Evolutionary conservation across 2,797 vertebrate species (phyloP), one percentile per base, ranked within the genome.

Genomic region (Eleutherodactylus coqui): DNA sequence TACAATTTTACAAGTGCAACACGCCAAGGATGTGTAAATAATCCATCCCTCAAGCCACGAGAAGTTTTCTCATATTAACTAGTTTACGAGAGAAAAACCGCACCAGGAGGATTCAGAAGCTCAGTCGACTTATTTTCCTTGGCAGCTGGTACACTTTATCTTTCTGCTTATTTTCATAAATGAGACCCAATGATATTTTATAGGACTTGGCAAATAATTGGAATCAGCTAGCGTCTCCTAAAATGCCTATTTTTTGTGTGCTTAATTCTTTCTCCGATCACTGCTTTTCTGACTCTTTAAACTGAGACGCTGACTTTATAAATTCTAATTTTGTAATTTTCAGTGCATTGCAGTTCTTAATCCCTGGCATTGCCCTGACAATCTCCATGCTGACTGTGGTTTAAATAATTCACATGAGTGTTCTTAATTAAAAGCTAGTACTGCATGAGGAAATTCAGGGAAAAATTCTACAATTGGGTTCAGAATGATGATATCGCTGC

Each of bases 381-480:
- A 60, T 41, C 51, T 41, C 55, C 24, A 58, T 41, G 76, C 76
- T 60, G 51, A 55, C 49, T 55, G 34, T 19, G 17, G 75, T 77
- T 77, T 55, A 55, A 77, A 77, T 77, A 77, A 77, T 55, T 77
- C 49, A 77, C 53, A 38, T 58, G 49, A 24, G 34, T 55, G 21
- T 77, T 77, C 34, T 36, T 36, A 77, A 77, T 77, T 55, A 77
- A 77, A 55, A 53, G 29, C 75, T 7, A 77, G 32, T 55, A 38
- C 51, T 14, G 32, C 49, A 77, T 38, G 29, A 58, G 14, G 53
- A 55, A 77, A 55, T 34, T 49, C 75, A 55, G 51, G 2, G 24
- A 77, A 76, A 53, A 55, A 55, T 49, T 53, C 75, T 34, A 53
- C 29, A 53, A 32, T 11, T 38, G 16, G 11, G 7, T 55, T 32